phyloP scores from a whole-genome alignment of 2,113 vertebrate species.

The Thermophis baileyi region DNA sequence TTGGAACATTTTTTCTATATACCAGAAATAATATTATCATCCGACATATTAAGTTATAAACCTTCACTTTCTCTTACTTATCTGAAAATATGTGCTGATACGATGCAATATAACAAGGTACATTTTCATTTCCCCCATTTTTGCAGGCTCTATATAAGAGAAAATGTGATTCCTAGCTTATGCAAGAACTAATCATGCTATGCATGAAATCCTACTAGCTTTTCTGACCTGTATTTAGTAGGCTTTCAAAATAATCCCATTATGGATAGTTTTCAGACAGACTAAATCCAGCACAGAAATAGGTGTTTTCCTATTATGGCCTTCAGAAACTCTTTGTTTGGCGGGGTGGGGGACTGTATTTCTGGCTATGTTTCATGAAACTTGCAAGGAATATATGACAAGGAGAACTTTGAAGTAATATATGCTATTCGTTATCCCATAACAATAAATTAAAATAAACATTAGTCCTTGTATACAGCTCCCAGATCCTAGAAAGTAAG shows the following conservation, averaged over 20 bases:
- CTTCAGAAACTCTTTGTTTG: background rate
- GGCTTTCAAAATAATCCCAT: constrained; percentile 13
- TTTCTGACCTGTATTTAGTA: background rate
- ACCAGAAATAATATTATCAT: background rate
- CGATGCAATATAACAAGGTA: background rate
- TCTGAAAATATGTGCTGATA: background rate
- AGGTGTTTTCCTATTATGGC: background rate
- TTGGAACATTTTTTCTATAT: background rate
- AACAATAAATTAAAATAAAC: background rate
- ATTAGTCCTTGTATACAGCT: background rate
- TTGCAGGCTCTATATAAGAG: background rate
- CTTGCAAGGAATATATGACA: background rate
- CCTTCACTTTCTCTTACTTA: background rate
- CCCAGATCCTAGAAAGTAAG: background rate
- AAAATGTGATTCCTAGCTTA: background rate
- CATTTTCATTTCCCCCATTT: background rate
- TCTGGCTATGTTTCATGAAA: background rate
- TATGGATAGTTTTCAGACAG: background rate
- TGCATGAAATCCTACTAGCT: background rate
- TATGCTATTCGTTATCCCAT: background rate
- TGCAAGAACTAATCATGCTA: background rate
- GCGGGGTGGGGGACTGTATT: background rate
- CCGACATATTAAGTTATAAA: background rate
- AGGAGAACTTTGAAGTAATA: background rate
- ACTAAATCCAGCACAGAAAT: constrained; percentile 9